Evolutionary conservation across 2,888 invertebrate species (phyloP), one percentile per base, ranked within the genome.

Genomic region (Brachypterus glaber): DNA sequence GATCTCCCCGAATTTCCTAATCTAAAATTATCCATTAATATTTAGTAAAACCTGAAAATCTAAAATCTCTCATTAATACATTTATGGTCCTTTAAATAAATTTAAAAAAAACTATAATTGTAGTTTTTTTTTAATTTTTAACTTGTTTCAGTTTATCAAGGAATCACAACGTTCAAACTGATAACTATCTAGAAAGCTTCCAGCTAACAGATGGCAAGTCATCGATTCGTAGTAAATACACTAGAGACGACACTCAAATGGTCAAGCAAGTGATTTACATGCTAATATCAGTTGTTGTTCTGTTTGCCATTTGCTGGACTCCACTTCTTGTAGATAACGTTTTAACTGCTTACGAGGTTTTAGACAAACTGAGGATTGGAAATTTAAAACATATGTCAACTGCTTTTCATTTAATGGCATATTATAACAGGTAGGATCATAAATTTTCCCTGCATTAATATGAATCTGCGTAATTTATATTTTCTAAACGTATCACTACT

Each of bases 301-400:
- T 82, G 18, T 82, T 81, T 60, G 71, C 74, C 13, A 57, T 80
- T 30, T 82, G 82, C 56, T 82, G 81, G 82, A 71, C 72, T 18
- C 82, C 82, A 1, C 60, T 77, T 46, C 64, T 79, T 27, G 67
- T 78, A 34, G 76, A 77, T 57, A 77, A 80, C 53, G 67, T 80
- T 2, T 68, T 82, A 13, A 77, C 74, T 2, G 71, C 79, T 1
- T 79, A 76, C 53, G 70, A 66, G 1, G 51, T 73, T 15, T 54
- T 81, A 27, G 70, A 70, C 2, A 57, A 64, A 14, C 55, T 70
- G 15, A 64, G 73, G 48, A 65, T 66, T 14, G 75, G 73, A 2
- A 53, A 61, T 13, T 58, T 71, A 35, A 78, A 77, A 50, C 73
- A 78, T 45, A 67, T 78, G 62, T 68, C 74, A 29, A 76, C 74